Evolutionary conservation across 2,888 invertebrate genomes (phyloP).

Genomic region (Yponomeuta plumbellus): DNA sequence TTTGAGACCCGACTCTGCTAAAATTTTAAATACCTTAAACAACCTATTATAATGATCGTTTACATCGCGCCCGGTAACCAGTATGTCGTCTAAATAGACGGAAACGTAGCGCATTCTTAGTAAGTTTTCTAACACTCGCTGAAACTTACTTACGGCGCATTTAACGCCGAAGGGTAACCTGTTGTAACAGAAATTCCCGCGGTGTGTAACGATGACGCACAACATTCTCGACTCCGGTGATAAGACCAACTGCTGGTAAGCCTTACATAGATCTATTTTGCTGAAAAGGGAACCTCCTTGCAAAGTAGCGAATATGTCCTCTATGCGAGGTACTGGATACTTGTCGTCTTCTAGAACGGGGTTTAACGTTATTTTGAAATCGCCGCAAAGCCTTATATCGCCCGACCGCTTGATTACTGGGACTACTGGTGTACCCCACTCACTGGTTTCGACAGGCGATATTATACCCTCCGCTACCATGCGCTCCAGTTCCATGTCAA

Average conservation of each 20-base stretch:
- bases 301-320: neutral
- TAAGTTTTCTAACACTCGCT: conserved; percentile 3
- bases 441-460: neutral
- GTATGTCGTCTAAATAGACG: neutral
- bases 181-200: conserved; percentile 2
- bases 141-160: neutral
- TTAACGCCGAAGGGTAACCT: conserved; percentile 5
- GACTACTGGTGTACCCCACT: conserved; percentile 11
- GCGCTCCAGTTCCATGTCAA: neutral
- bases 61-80: neutral
- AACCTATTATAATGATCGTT: conserved; percentile 1
- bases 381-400: conserved; percentile 2
- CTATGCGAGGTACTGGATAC: conserved; percentile 8
- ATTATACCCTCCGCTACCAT: neutral
- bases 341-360: conserved; percentile 7
- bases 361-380: conserved; percentile 12
- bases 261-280: conserved; percentile 5
- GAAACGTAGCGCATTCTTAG: neutral
- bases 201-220: conserved; percentile 1
- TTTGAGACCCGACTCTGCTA: neutral
- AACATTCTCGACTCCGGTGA: neutral
- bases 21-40: neutral
- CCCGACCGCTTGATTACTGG: conserved; percentile 9
- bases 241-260: neutral
- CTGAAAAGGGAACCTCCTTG: neutral